Conservation (phyloP, 1,140 invertebrate species). For the Leptestheria dahalacensis region DNA sequence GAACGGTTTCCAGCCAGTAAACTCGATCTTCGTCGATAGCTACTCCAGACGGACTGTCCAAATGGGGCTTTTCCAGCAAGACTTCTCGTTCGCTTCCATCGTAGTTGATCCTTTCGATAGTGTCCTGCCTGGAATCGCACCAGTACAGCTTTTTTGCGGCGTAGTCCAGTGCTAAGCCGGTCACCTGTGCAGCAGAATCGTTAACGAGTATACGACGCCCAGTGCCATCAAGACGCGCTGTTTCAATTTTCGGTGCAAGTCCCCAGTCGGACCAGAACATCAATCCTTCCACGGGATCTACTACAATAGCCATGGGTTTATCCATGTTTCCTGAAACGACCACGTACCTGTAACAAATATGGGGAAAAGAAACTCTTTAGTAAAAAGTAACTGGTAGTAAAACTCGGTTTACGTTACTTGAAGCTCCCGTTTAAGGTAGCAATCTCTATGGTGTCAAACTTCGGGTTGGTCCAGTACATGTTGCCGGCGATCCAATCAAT, state of each 20-base stretch:
- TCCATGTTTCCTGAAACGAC: constrained; percentile 30
- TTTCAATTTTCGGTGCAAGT: constrained; percentile 33
- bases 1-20: constrained; percentile 42
- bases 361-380: background rate
- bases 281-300: constrained; percentile 44
- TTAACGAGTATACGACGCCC: constrained; percentile 36
- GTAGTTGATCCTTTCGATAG: constrained; percentile 34
- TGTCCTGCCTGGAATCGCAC: constrained; percentile 33
- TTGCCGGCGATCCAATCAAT: constrained; percentile 52
- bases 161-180: constrained; percentile 42
- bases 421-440: constrained; percentile 31
- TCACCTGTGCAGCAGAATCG: constrained; percentile 31
- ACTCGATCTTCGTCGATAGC: constrained; percentile 33
- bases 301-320: constrained; percentile 38
- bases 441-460: constrained; percentile 40
- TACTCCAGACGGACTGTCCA: constrained; percentile 30
- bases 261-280: constrained; percentile 46
- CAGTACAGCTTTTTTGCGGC: constrained; percentile 33
- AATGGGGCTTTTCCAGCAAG: constrained; percentile 22
- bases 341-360: constrained; percentile 28
- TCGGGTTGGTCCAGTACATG: constrained; percentile 46
- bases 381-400: background rate
- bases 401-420: background rate
- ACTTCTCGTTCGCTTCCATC: constrained; percentile 31
- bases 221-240: constrained; percentile 40